Percentiles rank a stretch among this genome's conserved stretches.
These are phyloP conservation scores for Lithobates sylvaticus DNA, from an alignment of 2,797 vertebrate genomes.

Conservation along the genomic window DNA sequence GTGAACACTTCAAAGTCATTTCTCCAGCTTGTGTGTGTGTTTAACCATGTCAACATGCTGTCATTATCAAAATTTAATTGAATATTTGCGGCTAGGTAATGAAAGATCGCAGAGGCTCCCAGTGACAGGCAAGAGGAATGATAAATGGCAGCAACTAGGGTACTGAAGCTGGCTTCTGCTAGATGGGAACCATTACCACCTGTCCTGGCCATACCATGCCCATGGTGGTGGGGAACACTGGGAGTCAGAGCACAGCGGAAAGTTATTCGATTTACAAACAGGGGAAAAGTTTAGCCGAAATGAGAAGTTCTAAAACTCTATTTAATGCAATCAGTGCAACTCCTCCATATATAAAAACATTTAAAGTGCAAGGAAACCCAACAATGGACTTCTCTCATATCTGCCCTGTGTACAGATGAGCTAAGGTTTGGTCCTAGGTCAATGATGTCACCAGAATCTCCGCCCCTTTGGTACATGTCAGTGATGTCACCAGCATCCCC, in stretches of 20 bases:
- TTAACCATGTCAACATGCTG: conserved; percentile 63
- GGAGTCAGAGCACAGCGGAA: background rate
- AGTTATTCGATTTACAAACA: too few relatives aligned
- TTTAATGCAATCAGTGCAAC: too few relatives aligned
- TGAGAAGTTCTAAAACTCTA: too few relatives aligned
- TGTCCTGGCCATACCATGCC: background rate
- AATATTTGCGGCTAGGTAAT: conserved; percentile 60
- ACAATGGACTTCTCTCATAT: too few relatives aligned
- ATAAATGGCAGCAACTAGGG: conserved; percentile 32
- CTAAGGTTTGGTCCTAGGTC: too few relatives aligned
- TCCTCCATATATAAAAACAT: too few relatives aligned
- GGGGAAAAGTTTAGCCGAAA: background rate
- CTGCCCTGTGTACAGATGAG: too few relatives aligned
- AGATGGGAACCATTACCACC: background rate
- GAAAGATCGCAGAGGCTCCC: conserved; percentile 14
- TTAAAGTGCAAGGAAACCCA: too few relatives aligned
- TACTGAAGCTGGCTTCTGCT: background rate
- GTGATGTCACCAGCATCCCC: too few relatives aligned
- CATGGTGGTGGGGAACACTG: background rate
- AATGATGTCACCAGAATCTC: too few relatives aligned
- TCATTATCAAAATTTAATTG: conserved; percentile 63
- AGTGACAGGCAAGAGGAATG: conserved; percentile 31
- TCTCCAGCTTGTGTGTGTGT: conserved; percentile 52
- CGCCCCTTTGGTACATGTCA: too few relatives aligned
- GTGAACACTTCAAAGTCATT: conserved; percentile 56